Evolutionary conservation across 2,888 invertebrate species (phyloP).

Genomic region (Apotomis betuletana): DNA sequence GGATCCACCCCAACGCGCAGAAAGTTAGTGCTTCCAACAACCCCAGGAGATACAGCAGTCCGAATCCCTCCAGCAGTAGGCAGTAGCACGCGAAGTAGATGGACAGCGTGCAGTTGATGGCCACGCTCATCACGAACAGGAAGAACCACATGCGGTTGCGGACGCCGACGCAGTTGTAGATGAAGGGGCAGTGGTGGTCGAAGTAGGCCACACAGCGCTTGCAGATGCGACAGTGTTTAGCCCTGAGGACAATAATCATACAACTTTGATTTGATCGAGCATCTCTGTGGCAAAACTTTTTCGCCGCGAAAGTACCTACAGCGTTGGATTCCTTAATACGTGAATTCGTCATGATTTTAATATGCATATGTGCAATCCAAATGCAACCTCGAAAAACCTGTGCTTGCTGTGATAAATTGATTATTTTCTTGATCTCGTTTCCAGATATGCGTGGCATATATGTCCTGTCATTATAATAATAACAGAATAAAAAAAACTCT

Average conservation of each 20-base stretch:
- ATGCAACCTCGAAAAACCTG: too few relatives aligned
- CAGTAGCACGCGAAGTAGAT: constrained; percentile 95
- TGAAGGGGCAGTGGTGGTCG: constrained; percentile 97
- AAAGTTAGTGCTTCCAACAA: constrained; percentile 92
- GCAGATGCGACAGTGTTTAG: constrained; percentile 96
- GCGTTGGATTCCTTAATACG: too few relatives aligned
- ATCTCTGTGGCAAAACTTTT: too few relatives aligned
- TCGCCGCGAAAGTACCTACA: too few relatives aligned
- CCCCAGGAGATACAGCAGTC: constrained; percentile 92
- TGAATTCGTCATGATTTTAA: too few relatives aligned
- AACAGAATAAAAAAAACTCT: too few relatives aligned
- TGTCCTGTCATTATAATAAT: too few relatives aligned
- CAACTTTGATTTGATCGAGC: too few relatives aligned
- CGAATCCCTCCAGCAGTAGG: constrained; percentile 92
- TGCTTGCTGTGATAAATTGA: too few relatives aligned
- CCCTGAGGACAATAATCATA: constrained; percentile 65
- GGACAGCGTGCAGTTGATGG: constrained; percentile 93
- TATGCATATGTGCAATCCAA: too few relatives aligned
- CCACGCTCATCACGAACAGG: constrained; percentile 93
- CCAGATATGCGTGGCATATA: too few relatives aligned
- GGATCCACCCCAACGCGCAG: constrained; percentile 93
- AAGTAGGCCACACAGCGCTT: constrained; percentile 95
- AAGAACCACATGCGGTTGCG: constrained; percentile 97
- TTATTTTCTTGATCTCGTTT: too few relatives aligned
- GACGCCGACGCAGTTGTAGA: constrained; percentile 96